These are phyloP conservation scores for Anthopleura xanthogrammica DNA, from an alignment of 92 coral and sea anemone species.

Conservation along the genomic window DNA sequence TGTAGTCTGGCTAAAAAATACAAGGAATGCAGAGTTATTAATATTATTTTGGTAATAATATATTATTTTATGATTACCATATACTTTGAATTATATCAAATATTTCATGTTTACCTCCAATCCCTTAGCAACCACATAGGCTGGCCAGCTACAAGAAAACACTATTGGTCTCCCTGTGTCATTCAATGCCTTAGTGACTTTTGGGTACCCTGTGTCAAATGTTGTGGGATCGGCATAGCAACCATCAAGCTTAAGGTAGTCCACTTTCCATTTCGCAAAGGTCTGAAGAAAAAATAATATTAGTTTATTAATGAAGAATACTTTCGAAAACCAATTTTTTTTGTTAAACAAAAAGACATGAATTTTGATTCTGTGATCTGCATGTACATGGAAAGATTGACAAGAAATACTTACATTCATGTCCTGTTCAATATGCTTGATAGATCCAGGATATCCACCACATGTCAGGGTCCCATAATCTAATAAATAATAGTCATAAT, in stretches of 20 bases:
- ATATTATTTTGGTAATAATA: not conserved
- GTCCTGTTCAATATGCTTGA: slow-evolving; percentile 75
- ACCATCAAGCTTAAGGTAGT: slow-evolving; percentile 93
- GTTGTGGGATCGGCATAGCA: slow-evolving; percentile 71
- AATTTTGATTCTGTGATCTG: too few relatives aligned
- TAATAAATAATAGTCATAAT: slow-evolving; percentile 11
- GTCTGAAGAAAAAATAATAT: slow-evolving; percentile 48
- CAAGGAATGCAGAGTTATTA: not conserved
- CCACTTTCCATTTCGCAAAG: slow-evolving; percentile 95
- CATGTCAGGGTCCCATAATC: slow-evolving; percentile 97
- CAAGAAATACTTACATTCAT: slow-evolving; percentile 62
- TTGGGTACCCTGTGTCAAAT: slow-evolving; percentile 93
- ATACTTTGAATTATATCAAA: not conserved
- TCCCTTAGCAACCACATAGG: slow-evolving; percentile 66
- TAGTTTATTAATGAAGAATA: too few relatives aligned
- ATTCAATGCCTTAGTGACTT: slow-evolving; percentile 80
- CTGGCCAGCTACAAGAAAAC: slow-evolving; percentile 99
- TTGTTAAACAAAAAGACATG: not conserved
- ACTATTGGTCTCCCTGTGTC: slow-evolving; percentile 85
- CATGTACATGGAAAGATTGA: too few relatives aligned
- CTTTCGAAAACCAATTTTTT: too few relatives aligned
- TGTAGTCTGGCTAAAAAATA: slow-evolving; percentile 57
- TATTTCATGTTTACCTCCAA: slow-evolving; percentile 7
- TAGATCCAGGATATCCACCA: slow-evolving; percentile 95
- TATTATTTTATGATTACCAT: not conserved